Conservation (phyloP, 2,113 vertebrate genomes). For the Percina caprodes region DNA sequence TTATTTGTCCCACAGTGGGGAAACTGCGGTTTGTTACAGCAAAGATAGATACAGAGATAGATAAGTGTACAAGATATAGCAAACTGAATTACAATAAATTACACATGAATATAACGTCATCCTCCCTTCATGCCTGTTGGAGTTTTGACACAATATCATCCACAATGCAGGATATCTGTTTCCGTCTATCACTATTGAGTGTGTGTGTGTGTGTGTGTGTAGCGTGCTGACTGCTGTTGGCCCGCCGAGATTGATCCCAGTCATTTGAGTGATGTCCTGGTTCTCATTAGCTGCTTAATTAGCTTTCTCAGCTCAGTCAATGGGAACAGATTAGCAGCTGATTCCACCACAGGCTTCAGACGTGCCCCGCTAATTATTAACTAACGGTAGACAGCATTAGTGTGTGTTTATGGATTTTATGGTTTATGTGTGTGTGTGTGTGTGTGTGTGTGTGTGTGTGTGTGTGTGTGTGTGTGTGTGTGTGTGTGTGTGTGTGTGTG, state of each 20-base stretch:
- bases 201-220: constrained; percentile 16
- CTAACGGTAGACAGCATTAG: neutral
- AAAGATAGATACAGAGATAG: too few species aligned
- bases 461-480: too few species aligned
- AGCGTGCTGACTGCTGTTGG: constrained; percentile 2
- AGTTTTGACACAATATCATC: neutral
- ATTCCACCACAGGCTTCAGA: constrained; percentile 37
- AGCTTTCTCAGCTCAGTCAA: constrained; percentile 53
- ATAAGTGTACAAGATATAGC: too few species aligned
- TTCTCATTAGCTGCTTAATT: constrained; percentile 62
- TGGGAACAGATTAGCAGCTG: constrained; percentile 62
- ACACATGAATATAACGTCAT: too few species aligned
- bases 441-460: too few species aligned
- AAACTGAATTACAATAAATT: too few species aligned
- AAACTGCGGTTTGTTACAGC: too few species aligned
- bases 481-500: constrained; percentile 20
- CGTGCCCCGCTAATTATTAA: constrained; percentile 52
- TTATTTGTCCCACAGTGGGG: too few species aligned
- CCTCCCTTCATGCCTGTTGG: too few species aligned
- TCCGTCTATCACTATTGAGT: neutral
- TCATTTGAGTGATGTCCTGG: constrained; percentile 58
- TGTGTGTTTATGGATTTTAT: neutral
- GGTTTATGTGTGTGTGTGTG: neutral
- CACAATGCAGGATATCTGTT: neutral
- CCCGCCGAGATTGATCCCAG: constrained; percentile 46